Evolutionary conservation across 2,888 invertebrate species (phyloP), one percentile per base, ranked within the genome.

Genomic region (Ophion slaviceki): DNA sequence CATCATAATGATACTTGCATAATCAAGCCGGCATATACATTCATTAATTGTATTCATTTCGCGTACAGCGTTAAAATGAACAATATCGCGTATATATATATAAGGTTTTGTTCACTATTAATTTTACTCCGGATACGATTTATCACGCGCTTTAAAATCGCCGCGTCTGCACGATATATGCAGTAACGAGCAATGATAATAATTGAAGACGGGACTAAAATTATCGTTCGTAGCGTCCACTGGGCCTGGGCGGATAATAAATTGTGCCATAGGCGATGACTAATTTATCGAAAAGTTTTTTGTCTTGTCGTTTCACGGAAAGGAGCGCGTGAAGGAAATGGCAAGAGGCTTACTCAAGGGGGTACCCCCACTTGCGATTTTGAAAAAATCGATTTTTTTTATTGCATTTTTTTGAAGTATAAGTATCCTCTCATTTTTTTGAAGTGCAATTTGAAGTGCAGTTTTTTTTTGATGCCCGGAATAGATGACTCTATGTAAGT

Each of bases 1-100:
- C 32, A n/a, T 36, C n/a, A 66, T 32, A 32, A 32, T 47, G 28
- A 62, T 62, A 70, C 32, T 79, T 71, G n/a, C 20, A n/a, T 11
- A 57, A 20, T 20, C 45, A n/a, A n/a, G 4, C 1, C 17, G 20
- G 40, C 4, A 62, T 53, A 8, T 14, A 28, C 64, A 47, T 76
- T 82, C 36, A 70, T 75, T 80, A 70, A 71, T 80, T 71, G 59
- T 80, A 66, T 84, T 80, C 68, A 28, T 64, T 40, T 57, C 66
- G 32, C 40, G 71, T 20, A 36, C 32, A 40, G 40, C 59, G 70
- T 71, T 53, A 7, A 36, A 80, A 80, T 71, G 32, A 70, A 59
- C 70, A 45, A 47, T 20, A 74, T 79, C 75, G 14, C 11, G 10
- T 45, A 24, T 24, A 24, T 24, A 24, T 40, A n/a, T 80, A 40